Evolutionary conservation across 2,113 vertebrate species (phyloP).

Genomic region (Solea senegalensis): DNA sequence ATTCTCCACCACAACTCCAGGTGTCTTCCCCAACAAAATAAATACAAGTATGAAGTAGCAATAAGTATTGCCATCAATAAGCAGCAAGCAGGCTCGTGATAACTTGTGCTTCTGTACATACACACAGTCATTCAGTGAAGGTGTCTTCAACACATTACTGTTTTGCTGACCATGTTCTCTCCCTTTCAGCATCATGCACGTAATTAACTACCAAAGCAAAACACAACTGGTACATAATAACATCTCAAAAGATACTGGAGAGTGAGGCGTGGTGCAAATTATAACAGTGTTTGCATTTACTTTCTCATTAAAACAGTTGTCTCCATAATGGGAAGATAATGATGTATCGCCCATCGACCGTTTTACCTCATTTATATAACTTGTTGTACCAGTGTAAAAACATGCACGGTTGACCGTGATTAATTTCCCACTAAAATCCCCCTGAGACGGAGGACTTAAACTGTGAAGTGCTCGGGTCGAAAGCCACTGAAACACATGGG

Average conservation of each 20-base stretch:
- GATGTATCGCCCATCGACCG: constrained; percentile 1
- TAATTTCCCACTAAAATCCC: constrained; percentile 38
- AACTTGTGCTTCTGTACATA: too few relatives aligned
- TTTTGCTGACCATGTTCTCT: too few relatives aligned
- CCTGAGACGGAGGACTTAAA: constrained; percentile 36
- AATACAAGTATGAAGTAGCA: too few relatives aligned
- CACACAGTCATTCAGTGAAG: too few relatives aligned
- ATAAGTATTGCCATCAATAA: too few relatives aligned
- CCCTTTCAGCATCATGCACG: too few relatives aligned
- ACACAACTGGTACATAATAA: neutral
- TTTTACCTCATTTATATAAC: constrained; percentile 5
- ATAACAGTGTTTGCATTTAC: neutral
- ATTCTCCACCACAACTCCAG: too few relatives aligned
- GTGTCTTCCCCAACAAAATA: too few relatives aligned
- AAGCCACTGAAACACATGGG: constrained; percentile 38
- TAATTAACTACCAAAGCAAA: neutral
- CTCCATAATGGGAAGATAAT: neutral
- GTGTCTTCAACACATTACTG: too few relatives aligned
- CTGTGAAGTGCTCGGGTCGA: constrained; percentile 54
- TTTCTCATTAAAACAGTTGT: neutral
- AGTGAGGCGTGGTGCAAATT: neutral
- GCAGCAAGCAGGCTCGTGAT: too few relatives aligned
- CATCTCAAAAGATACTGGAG: neutral
- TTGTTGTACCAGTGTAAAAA: constrained; percentile 14
- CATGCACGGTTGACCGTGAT: constrained; percentile 43